A percentile compares a stretch with the other conserved stretches of the same genome.
Conservation (phyloP, 2,888 invertebrate species). For the Stomorhina lunata region DNA sequence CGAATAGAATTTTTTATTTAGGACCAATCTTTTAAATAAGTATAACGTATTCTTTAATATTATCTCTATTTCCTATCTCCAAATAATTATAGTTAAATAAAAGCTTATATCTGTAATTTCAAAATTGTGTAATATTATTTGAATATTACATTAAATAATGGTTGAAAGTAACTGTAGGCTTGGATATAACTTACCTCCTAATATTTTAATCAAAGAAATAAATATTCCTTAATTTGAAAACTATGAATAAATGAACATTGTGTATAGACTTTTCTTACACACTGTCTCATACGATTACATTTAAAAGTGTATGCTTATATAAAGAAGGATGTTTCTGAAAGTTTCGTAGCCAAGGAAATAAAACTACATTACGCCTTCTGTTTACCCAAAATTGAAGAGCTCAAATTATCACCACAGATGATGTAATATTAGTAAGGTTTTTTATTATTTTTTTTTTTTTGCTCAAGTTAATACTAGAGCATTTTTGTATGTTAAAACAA, state of each 20-base stretch:
- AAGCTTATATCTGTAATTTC: too few species aligned
- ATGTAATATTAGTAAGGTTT: constrained; percentile 67
- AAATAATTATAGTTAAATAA: too few species aligned
- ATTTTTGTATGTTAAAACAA: background rate
- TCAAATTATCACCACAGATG: constrained; percentile 66
- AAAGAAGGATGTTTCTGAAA: background rate
- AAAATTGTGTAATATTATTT: too few species aligned
- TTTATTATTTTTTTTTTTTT: background rate
- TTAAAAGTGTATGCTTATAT: background rate
- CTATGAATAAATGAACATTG: background rate
- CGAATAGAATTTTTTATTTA: too few species aligned
- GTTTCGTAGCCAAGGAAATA: background rate
- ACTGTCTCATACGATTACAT: background rate
- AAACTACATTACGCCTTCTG: constrained; percentile 52
- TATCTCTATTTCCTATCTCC: too few species aligned
- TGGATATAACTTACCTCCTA: too few species aligned
- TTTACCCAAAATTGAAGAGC: constrained; percentile 56
- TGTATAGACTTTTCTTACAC: background rate
- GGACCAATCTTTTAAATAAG: too few species aligned
- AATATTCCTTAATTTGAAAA: background rate
- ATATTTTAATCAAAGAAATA: too few species aligned
- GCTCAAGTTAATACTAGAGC: background rate
- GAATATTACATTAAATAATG: too few species aligned
- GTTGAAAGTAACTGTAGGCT: too few species aligned
- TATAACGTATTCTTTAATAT: too few species aligned